Conservation (phyloP, 1,140 invertebrate species). For the Steinernema khuongi region DNA sequence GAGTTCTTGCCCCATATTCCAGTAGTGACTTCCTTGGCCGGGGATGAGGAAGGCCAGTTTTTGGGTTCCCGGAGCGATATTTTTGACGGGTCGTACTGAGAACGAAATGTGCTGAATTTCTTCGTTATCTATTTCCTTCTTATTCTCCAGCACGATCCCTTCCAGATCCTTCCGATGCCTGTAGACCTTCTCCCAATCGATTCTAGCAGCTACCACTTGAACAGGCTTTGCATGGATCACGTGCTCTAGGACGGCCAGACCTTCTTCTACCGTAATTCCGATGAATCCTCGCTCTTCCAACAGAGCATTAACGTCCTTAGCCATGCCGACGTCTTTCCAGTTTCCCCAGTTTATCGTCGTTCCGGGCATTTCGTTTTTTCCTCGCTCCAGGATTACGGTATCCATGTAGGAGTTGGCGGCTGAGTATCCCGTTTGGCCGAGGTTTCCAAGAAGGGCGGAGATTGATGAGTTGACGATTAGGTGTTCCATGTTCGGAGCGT, state of each 20-base stretch:
- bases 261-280: conserved; percentile 32
- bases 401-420: conserved; percentile 34
- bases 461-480: conserved; percentile 37
- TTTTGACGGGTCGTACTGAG: conserved; percentile 1
- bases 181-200: conserved; percentile 33
- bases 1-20: conserved; percentile 33
- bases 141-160: conserved; percentile 17
- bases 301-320: conserved; percentile 17
- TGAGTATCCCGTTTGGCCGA: conserved; percentile 35
- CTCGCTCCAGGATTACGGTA: conserved; percentile 16
- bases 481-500: conserved; percentile 19
- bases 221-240: conserved; percentile 28
- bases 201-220: conserved; percentile 23
- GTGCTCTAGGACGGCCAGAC: conserved; percentile 23
- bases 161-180: conserved; percentile 26
- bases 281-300: conserved; percentile 28
- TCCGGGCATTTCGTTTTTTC: conserved; percentile 15
- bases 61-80: neutral
- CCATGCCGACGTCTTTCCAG: conserved; percentile 38
- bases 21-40: conserved; percentile 37
- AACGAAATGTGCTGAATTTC: conserved; percentile 8
- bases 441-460: conserved; percentile 29
- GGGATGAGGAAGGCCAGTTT: conserved; percentile 29
- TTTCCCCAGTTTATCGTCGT: conserved; percentile 41
- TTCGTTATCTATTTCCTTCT: conserved; percentile 19